Conservation (phyloP, 1,140 invertebrate genomes). For the Achatina immaculata region DNA sequence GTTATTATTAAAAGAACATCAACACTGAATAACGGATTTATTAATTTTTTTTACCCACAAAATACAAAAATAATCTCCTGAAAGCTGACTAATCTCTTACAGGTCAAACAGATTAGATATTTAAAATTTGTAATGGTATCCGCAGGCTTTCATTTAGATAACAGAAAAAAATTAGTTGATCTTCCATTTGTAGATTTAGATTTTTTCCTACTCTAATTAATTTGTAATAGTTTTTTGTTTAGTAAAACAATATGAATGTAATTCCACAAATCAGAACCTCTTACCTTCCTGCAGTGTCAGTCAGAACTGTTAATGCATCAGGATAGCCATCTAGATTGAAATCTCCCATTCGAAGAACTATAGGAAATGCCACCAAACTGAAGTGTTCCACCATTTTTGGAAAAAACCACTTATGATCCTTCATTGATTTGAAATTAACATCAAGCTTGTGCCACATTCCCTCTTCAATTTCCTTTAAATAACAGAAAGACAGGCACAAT, state of each 20-base stretch:
- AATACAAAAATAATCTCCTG: no score
- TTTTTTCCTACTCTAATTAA: no score
- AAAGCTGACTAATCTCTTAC: no score
- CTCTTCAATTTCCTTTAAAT: neutral
- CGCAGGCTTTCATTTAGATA: no score
- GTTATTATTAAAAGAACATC: no score
- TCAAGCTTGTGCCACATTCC: conserved; percentile 55
- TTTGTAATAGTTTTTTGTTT: no score
- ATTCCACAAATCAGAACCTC: neutral
- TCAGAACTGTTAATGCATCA: conserved; percentile 84
- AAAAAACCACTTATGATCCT: conserved; percentile 49
- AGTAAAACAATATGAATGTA: neutral
- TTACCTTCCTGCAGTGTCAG: conserved; percentile 4
- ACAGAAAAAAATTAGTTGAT: no score
- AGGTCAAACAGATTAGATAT: no score
- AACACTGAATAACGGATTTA: no score
- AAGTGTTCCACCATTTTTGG: conserved; percentile 36
- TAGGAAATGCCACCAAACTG: conserved; percentile 44
- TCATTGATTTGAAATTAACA: conserved; percentile 45
- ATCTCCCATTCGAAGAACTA: conserved; percentile 83
- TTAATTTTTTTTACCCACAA: no score
- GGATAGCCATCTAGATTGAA: conserved; percentile 97
- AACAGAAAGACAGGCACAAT: neutral
- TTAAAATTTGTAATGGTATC: no score
- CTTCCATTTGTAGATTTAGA: no score